Evolutionary conservation across 2,888 invertebrate genomes (phyloP).

Genomic region (Cistogaster globosa): DNA sequence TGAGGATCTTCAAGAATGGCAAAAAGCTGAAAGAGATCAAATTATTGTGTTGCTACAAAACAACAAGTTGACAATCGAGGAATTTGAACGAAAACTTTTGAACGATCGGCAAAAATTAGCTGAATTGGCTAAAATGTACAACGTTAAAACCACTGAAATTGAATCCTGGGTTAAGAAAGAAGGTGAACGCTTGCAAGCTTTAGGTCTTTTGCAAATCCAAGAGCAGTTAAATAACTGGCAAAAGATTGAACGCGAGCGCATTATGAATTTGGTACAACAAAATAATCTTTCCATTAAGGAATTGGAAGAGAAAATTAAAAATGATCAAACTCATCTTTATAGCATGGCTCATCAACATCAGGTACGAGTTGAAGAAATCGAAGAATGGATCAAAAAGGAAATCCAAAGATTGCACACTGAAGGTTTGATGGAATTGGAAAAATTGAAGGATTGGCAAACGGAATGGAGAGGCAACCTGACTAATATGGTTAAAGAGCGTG

Average conservation of each 20-base stretch:
- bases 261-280: conserved; percentile 77
- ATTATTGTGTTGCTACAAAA: conserved; percentile 78
- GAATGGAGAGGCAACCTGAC: conserved; percentile 80
- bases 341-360: conserved; percentile 80
- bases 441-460: conserved; percentile 79
- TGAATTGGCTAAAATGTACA: conserved; percentile 78
- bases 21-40: conserved; percentile 77
- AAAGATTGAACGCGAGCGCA: conserved; percentile 78
- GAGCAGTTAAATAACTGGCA: conserved; percentile 81
- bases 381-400: conserved; percentile 80
- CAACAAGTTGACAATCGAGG: conserved; percentile 79
- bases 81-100: conserved; percentile 78
- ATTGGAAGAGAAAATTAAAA: conserved; percentile 77
- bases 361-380: conserved; percentile 80
- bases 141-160: conserved; percentile 80
- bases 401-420: conserved; percentile 78
- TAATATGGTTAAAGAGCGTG: conserved; percentile 79
- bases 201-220: conserved; percentile 78
- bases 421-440: conserved; percentile 78
- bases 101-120: conserved; percentile 78
- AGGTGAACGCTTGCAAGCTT: conserved; percentile 78
- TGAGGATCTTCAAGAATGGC: conserved; percentile 81
- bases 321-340: conserved; percentile 79
- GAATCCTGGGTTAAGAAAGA: conserved; percentile 81
- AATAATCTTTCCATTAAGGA: conserved; percentile 80